Evolutionary conservation across 2,888 invertebrate species (phyloP).

Genomic region (Girardia tigrina): DNA sequence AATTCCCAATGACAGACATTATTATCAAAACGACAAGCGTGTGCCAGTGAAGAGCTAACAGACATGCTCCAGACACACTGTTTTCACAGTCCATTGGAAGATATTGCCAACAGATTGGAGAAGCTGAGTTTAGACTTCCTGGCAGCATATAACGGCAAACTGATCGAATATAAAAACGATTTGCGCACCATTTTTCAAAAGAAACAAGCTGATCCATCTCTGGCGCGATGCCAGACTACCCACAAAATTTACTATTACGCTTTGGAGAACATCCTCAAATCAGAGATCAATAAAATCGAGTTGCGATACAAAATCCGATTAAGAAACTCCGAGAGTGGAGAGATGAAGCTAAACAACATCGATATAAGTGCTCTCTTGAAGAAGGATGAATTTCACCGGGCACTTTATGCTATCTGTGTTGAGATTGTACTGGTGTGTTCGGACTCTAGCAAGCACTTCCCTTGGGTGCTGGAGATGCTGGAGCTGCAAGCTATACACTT

Average conservation of each 20-base stretch:
- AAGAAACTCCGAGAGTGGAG: constrained; percentile 1
- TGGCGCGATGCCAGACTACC: constrained; percentile 53
- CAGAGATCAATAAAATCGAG: constrained; percentile 33
- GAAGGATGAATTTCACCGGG: constrained; percentile 67
- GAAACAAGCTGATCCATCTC: constrained; percentile 11
- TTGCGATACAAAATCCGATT: neutral
- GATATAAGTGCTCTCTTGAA: constrained; percentile 54
- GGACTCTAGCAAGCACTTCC: constrained; percentile 61
- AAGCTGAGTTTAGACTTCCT: constrained; percentile 29
- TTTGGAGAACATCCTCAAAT: constrained; percentile 61
- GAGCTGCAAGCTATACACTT: constrained; percentile 74
- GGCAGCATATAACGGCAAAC: constrained; percentile 11
- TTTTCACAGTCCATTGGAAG: constrained; percentile 21
- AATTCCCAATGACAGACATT: neutral
- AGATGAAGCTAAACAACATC: constrained; percentile 5
- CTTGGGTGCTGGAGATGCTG: constrained; percentile 72
- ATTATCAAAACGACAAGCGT: constrained; percentile 46
- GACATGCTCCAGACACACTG: constrained; percentile 57
- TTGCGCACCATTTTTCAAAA: constrained; percentile 1
- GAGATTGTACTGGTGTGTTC: constrained; percentile 83
- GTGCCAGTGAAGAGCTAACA: constrained; percentile 59
- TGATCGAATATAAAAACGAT: constrained; percentile 16
- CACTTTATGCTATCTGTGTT: constrained; percentile 73
- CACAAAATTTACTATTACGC: constrained; percentile 72
- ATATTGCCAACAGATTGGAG: neutral